Percentiles rank a stretch among this genome's conserved stretches.
phyloP scores from a whole-genome alignment of 1,140 invertebrate species.

The Thaumatotibia leucotreta region DNA sequence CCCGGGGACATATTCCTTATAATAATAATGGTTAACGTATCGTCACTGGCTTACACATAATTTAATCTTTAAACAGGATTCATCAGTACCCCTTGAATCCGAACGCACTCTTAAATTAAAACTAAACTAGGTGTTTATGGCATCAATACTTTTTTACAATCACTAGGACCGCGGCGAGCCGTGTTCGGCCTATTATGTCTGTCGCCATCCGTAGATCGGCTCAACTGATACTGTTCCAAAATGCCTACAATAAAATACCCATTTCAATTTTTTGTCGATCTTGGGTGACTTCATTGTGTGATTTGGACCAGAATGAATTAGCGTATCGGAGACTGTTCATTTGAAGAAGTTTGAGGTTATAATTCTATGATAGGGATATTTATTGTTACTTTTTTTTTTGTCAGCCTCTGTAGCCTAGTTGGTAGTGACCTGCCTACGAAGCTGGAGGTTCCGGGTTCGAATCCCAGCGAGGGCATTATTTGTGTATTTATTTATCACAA shows the following conservation, averaged over 20 bases:
- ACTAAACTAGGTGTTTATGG: conserved; percentile 11
- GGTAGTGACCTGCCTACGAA: no score
- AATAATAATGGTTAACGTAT: neutral
- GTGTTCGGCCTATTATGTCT: conserved; percentile 5
- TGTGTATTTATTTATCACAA: no score
- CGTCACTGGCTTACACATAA: no score
- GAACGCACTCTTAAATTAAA: neutral
- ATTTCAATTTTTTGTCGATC: conserved; percentile 9
- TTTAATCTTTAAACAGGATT: neutral
- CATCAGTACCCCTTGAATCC: neutral
- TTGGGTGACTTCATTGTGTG: neutral
- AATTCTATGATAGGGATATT: neutral
- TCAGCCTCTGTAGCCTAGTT: no score
- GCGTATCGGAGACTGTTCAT: neutral
- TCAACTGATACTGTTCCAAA: neutral
- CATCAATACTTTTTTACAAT: neutral
- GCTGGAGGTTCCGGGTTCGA: no score
- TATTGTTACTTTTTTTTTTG: no score
- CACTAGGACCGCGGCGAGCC: neutral
- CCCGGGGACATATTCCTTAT: no score
- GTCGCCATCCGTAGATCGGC: conserved; percentile 4
- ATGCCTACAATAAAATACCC: conserved; percentile 11
- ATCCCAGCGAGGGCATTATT: no score
- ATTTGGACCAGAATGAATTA: conserved; percentile 2
- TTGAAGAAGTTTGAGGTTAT: neutral